phyloP scores from a whole-genome alignment of 2,113 vertebrate genomes.

The Numida meleagris region DNA sequence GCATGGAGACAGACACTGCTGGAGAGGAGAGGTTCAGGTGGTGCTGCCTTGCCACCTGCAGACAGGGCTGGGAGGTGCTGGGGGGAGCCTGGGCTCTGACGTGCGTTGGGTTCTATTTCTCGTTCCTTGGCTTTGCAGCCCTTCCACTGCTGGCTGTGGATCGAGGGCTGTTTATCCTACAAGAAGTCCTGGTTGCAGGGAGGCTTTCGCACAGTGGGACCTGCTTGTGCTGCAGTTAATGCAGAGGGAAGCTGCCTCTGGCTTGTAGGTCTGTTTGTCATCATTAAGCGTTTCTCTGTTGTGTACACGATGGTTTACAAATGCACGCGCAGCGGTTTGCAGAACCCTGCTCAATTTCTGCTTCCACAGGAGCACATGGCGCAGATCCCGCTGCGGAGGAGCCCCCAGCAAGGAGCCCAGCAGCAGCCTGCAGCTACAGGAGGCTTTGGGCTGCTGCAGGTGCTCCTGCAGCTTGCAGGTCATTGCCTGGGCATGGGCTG shows the following conservation, averaged over 20 bases:
- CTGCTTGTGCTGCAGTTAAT: neutral
- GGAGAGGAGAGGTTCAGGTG: neutral
- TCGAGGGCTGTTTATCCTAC: neutral
- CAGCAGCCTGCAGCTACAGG: fast-evolving
- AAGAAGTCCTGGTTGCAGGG: neutral
- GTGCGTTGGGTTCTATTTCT: fast-evolving
- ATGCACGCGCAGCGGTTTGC: neutral
- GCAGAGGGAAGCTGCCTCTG: neutral
- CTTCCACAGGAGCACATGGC: neutral
- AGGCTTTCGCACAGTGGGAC: neutral
- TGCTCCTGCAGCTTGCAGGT: neutral
- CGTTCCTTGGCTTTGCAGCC: neutral
- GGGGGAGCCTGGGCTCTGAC: neutral
- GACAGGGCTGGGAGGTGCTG: neutral
- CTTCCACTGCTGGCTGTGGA: neutral
- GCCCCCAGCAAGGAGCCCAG: neutral
- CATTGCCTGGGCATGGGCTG: neutral
- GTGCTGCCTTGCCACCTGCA: neutral
- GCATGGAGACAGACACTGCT: neutral
- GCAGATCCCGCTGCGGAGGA: fast-evolving
- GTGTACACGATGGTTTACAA: neutral
- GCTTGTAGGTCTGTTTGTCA: neutral
- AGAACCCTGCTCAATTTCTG: neutral
- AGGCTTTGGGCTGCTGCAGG: neutral
- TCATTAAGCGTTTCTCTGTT: neutral